phyloP scores from a whole-genome alignment of 2,113 vertebrate species.

The Micromys minutus region DNA sequence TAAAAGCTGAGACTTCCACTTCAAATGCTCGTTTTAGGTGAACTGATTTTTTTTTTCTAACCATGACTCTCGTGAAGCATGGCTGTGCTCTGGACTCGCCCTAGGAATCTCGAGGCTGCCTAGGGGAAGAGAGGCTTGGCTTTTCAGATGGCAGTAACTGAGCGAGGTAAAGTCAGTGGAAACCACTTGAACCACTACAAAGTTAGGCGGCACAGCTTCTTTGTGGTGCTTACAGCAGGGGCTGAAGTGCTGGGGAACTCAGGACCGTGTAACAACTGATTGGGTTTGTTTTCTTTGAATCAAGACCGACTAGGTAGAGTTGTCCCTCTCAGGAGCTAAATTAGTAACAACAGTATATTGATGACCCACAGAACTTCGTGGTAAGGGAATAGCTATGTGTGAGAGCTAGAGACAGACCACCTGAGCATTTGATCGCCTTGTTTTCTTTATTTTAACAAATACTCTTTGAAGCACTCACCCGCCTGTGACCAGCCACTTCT shows the following conservation, averaged over 20 bases:
- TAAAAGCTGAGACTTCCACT: neutral
- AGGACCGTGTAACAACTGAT: neutral
- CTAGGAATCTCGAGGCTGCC: neutral
- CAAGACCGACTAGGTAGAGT: neutral
- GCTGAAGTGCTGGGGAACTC: neutral
- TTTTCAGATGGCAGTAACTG: neutral
- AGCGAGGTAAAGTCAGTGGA: constrained; percentile 28
- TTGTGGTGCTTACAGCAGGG: neutral
- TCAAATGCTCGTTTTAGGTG: neutral
- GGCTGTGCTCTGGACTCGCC: neutral
- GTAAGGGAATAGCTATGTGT: neutral
- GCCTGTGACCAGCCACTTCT: neutral
- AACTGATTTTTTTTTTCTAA: neutral
- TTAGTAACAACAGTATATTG: neutral
- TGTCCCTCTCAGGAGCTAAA: neutral
- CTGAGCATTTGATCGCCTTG: neutral
- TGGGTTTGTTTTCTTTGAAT: neutral
- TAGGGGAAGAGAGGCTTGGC: rapidly evolving
- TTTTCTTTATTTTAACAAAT: constrained; percentile 26
- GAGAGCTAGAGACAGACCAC: neutral
- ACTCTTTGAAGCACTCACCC: neutral
- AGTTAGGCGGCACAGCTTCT: neutral
- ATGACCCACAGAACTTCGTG: neutral
- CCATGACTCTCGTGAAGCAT: neutral
- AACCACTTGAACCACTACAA: rapidly evolving